These are phyloP conservation scores for Drosophila pseudoananassae DNA, from an alignment of 1,140 invertebrate species.

Conservation along the genomic window DNA sequence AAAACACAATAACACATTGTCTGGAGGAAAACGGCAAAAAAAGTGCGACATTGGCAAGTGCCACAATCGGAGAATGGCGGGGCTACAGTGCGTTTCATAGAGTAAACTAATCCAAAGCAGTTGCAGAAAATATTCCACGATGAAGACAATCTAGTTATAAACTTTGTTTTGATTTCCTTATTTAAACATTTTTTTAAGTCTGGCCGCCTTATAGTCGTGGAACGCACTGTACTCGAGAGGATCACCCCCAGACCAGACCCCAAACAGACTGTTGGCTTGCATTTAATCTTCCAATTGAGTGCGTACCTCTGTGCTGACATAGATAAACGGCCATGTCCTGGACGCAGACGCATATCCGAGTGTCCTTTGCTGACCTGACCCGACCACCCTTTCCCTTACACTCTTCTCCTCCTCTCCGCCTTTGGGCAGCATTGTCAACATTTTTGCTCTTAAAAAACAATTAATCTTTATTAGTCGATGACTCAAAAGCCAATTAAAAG, in stretches of 20 bases:
- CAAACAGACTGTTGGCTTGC: constrained; percentile 47
- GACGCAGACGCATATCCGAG: constrained; percentile 29
- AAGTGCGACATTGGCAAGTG: constrained; percentile 39
- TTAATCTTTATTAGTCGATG: constrained; percentile 82
- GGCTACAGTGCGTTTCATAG: constrained; percentile 28
- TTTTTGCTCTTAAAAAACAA: constrained; percentile 81
- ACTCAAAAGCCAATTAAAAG: constrained; percentile 82
- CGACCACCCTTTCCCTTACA: not conserved
- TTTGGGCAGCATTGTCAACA: constrained; percentile 53
- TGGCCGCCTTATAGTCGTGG: not conserved
- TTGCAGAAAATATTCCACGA: not conserved
- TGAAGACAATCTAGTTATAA: too few relatives aligned
- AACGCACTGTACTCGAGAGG: constrained; percentile 22
- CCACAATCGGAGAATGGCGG: constrained; percentile 1
- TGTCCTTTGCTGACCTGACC: constrained; percentile 29
- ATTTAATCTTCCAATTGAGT: constrained; percentile 83
- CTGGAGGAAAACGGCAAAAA: constrained; percentile 32
- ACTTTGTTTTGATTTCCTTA: too few relatives aligned
- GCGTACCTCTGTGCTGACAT: constrained; percentile 74
- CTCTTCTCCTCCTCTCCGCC: not conserved
- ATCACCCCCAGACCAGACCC: constrained; percentile 25
- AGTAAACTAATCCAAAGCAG: not conserved
- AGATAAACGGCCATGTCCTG: constrained; percentile 76
- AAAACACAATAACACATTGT: constrained; percentile 71
- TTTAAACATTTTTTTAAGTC: not conserved